Evolutionary conservation across 2,113 vertebrate species (phyloP), one percentile per base, ranked within the genome.

Genomic region (Hippocampus barbouri): DNA sequence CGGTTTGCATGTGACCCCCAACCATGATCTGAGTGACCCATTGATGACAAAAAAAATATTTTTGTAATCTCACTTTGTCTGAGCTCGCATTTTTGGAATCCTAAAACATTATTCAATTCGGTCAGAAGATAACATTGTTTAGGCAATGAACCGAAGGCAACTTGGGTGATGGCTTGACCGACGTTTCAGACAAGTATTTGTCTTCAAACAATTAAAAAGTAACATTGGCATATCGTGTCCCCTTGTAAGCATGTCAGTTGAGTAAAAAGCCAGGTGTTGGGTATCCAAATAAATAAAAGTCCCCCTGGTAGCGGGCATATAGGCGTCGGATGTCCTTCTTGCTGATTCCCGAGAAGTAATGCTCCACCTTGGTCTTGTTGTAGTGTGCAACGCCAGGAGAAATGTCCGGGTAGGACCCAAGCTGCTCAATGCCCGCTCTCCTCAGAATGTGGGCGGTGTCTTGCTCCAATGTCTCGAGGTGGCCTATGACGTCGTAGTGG

Each of bases 231-330:
- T 45, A 49, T 5, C 3, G 1, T 27, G 15, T 59, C 56, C 23
- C 27, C 62, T 43, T 73, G 27, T 45, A 70, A 47, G 73, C 0
- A 0, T 43, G 74, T 93, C 77, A 96, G 82, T 94, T 92, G 43
- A 98, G 90, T 88, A 99, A 85, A 85, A 98, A 98, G 53, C 94
- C 91, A 56, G 97, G 97, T 43, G 90, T 93, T 18, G 82, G 92
- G 81, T 99, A 99, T 27, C 95, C 97, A 72, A 99, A 99, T 53
- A 99, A 93, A 45, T 87, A 91, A 76, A 99, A 99, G 90, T 99
- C 97, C 0, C 95, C 96, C 86, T 94, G 91, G 68, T 96, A 99
- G 0, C 93, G 92, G 0, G 93, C 89, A 1, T 95, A 97, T 0
- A 99, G 94, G 30, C 94, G 94, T 5, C 89, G 90, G 77, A 96